These are phyloP conservation scores for Agrilus biguttatus DNA, from an alignment of 2,888 invertebrate species.

Conservation along the genomic window DNA sequence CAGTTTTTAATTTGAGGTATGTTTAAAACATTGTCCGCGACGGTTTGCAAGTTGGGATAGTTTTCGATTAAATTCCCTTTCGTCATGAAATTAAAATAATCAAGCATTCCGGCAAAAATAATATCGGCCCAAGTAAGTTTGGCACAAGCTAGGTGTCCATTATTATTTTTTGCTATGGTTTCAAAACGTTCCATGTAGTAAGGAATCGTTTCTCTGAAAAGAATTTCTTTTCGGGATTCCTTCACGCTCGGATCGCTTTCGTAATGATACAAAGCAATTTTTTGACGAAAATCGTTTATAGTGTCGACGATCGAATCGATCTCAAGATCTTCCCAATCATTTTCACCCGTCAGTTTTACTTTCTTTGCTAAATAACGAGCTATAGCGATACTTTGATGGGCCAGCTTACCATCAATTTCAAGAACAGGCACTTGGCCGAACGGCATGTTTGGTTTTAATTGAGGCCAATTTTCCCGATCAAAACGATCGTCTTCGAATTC, in stretches of 20 bases:
- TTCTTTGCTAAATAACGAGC: conserved; percentile 45
- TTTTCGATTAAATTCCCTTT: conserved; percentile 39
- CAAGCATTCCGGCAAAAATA: conserved; percentile 41
- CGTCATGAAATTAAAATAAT: conserved; percentile 42
- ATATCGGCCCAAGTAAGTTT: conserved; percentile 49
- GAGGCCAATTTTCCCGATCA: conserved; percentile 25
- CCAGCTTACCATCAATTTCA: conserved; percentile 43
- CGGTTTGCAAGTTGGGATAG: conserved; percentile 38
- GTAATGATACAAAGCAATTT: conserved; percentile 26
- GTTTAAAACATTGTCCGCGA: conserved; percentile 37
- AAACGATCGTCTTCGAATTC: conserved; percentile 47
- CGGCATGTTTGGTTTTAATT: conserved; percentile 32
- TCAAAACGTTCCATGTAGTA: conserved; percentile 40
- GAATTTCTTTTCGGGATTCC: conserved; percentile 30
- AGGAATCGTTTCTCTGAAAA: conserved; percentile 36
- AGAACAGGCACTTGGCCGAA: conserved; percentile 47
- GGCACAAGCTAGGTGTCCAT: conserved; percentile 38
- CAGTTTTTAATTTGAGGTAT: conserved; percentile 45
- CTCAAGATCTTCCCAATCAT: conserved; percentile 39
- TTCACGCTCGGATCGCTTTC: conserved; percentile 35
- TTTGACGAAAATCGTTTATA: conserved; percentile 37
- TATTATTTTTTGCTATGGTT: conserved; percentile 37
- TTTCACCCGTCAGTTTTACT: conserved; percentile 37
- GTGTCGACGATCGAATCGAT: conserved; percentile 46
- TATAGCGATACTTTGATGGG: conserved; percentile 44